These are phyloP conservation scores for Campoplex capitator DNA, from an alignment of 2,888 invertebrate species.

Conservation along the genomic window DNA sequence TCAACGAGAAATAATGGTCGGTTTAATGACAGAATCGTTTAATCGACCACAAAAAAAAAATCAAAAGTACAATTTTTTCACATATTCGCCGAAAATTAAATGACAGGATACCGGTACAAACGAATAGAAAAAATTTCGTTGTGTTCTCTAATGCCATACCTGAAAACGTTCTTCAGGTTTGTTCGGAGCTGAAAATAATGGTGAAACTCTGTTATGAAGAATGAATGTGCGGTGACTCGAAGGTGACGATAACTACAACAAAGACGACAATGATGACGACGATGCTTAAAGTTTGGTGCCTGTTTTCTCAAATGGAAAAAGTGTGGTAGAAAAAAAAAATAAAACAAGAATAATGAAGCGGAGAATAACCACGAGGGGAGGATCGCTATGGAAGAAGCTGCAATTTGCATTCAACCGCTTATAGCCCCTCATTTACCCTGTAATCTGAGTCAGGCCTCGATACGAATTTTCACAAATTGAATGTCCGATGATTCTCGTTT, in stretches of 20 bases:
- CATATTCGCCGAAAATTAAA: background rate
- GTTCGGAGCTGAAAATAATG: slow-evolving; percentile 13
- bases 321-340: slow-evolving; percentile 16
- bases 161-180: slow-evolving; percentile 3
- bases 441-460: background rate
- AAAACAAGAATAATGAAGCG: slow-evolving; percentile 14
- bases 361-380: background rate
- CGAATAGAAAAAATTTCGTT: background rate
- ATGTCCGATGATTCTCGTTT: background rate
- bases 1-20: too few relatives aligned
- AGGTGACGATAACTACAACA: background rate
- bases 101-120: background rate
- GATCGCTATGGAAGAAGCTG: slow-evolving; percentile 12
- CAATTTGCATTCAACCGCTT: slow-evolving; percentile 36
- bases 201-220: slow-evolving; percentile 23
- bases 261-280: slow-evolving; percentile 13
- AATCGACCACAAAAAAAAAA: background rate
- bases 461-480: slow-evolving; percentile 12
- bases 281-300: slow-evolving; percentile 30
- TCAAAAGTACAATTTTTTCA: background rate
- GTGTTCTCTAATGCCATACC: slow-evolving; percentile 1
- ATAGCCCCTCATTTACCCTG: slow-evolving; percentile 1
- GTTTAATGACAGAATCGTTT: too few relatives aligned
- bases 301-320: slow-evolving; percentile 30
- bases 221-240: slow-evolving; percentile 36